These are phyloP conservation scores for Dinoponera quadriceps DNA, from an alignment of 1,140 invertebrate species.

Conservation along the genomic window DNA sequence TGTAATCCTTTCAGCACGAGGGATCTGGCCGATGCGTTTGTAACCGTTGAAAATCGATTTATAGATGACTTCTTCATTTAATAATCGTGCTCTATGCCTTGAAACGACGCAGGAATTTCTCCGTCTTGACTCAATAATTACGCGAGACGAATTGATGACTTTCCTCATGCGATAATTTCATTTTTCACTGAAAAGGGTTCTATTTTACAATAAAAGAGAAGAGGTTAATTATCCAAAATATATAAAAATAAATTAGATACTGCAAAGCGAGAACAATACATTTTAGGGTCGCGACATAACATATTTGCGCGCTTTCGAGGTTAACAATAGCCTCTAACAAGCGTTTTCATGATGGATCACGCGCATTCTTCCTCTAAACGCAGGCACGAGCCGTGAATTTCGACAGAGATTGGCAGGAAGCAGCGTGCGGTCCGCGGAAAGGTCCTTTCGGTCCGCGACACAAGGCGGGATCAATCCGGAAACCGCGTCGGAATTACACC, in stretches of 20 bases:
- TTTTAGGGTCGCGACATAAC: background rate
- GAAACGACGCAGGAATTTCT: background rate
- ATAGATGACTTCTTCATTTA: slow-evolving; percentile 82
- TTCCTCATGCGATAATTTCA: background rate
- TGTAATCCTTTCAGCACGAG: slow-evolving; percentile 81
- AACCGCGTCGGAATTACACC: slow-evolving; percentile 42
- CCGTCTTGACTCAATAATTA: background rate
- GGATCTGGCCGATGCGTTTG: slow-evolving; percentile 77
- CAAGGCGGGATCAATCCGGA: slow-evolving; percentile 52
- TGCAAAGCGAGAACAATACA: background rate
- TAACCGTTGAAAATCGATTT: slow-evolving; percentile 81
- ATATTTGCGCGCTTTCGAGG: background rate
- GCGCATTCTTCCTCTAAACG: slow-evolving; percentile 56
- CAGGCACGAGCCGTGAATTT: slow-evolving; percentile 55
- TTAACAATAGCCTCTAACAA: slow-evolving; percentile 74
- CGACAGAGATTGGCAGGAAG: slow-evolving; percentile 60
- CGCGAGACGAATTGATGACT: background rate
- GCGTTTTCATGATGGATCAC: slow-evolving; percentile 75
- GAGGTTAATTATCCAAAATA: background rate
- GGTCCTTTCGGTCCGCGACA: slow-evolving; percentile 15
- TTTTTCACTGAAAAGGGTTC: background rate
- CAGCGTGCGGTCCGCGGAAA: slow-evolving; percentile 32
- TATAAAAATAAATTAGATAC: slow-evolving; percentile 4
- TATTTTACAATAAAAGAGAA: no score
- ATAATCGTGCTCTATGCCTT: slow-evolving; percentile 13